Evolutionary conservation across 2,888 invertebrate species (phyloP), one percentile per base, ranked within the genome.

Genomic region (Helleia helle): DNA sequence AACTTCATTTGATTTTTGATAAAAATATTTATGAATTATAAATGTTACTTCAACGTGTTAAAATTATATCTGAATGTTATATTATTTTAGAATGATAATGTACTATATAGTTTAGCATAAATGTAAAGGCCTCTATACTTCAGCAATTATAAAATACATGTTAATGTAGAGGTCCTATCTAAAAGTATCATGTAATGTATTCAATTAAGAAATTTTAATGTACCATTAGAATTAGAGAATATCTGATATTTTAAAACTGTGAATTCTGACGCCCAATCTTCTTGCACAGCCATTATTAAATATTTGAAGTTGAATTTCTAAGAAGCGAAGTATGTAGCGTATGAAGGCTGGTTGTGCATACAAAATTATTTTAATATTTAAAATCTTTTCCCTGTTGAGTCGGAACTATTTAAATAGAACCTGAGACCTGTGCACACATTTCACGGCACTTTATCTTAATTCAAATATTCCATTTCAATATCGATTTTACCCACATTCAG

Each of bases 321-420:
- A 22, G 31, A 22, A 26, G 11, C 17, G 12, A 8, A 34, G 14
- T 25, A 18, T 26, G 9, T 7, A 25, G 15, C 9, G 8, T 6
- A 28, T 39, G 5, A 18, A 18, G 15, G 34, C 22, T 34, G 38
- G 42, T 38, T 34, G 27, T 42, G 38, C 38, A 42, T 38, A 34
- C 28, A 42, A 42, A 42, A 38, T 31, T 31, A 38, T 34, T 30
- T 38, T 18, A 42, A 42, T 36, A 38, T 22, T 38, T 36, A 34
- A 14, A 28, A 11, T 24, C 38, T 28, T 29, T 29, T 17, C 38
- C 22, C 22, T 22, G 27, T n/a, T 22, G 38, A 34, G 17, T 12
- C 31, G 38, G 31, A 42, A 42, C 42, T 38, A 27, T 22, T 18
- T 12, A 22, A 37, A 30, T 37, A 12, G 11, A 25, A 3, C 22